Evolutionary conservation across 1,140 invertebrate genomes (phyloP).

Genomic region (Lepidurus apus): DNA sequence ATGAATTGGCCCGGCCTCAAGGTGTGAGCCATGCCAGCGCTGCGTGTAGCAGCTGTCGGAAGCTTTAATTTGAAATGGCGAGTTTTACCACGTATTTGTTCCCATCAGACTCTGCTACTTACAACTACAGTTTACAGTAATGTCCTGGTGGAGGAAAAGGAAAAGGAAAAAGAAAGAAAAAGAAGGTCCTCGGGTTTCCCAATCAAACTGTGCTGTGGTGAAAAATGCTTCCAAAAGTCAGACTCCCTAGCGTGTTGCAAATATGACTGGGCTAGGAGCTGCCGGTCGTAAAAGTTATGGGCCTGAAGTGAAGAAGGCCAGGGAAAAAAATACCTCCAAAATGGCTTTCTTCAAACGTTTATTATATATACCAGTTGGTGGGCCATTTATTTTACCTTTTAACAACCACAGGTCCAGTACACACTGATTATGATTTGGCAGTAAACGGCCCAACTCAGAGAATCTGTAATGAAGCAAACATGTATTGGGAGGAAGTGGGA

Average conservation of each 20-base stretch:
- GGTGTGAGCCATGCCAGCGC: not conserved
- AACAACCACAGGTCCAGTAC: not conserved
- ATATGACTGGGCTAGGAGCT: conserved; percentile 5
- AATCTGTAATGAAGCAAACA: conserved; percentile 7
- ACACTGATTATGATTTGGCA: not conserved
- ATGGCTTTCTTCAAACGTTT: not conserved
- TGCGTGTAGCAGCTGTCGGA: not conserved
- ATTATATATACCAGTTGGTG: not conserved
- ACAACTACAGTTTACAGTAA: not conserved
- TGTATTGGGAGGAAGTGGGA: not conserved
- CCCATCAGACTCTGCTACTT: not conserved
- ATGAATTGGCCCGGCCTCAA: not conserved
- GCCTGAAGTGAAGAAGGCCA: not conserved
- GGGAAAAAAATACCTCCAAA: not conserved
- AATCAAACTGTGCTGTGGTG: not conserved
- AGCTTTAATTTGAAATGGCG: not conserved
- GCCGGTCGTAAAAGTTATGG: conserved; percentile 15
- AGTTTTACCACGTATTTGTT: not conserved
- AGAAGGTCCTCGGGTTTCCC: not conserved
- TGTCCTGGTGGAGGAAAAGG: no score
- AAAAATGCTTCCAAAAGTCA: not conserved
- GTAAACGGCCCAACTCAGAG: not conserved
- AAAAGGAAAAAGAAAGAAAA: no score
- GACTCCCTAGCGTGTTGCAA: conserved; percentile 8
- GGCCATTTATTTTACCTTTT: not conserved